A percentile compares a stretch with the other conserved stretches of the same genome.
phyloP scores from a whole-genome alignment of 2,113 vertebrate species.

The Pterocles gutturalis region DNA sequence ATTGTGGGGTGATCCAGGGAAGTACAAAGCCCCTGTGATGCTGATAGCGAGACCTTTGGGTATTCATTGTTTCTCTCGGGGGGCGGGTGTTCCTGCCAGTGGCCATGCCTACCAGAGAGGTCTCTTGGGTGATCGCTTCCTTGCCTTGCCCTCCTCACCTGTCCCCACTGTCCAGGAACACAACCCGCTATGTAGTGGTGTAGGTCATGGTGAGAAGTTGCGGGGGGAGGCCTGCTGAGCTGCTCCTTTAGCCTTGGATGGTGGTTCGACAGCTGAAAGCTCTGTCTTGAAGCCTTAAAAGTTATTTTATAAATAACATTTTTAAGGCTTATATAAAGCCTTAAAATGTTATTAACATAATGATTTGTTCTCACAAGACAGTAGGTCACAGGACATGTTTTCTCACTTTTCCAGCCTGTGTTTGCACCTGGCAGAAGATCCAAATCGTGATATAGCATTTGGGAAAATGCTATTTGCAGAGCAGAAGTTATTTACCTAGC shows the following conservation, averaged over 20 bases:
- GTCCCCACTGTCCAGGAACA: rapidly evolving
- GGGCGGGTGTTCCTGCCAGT: rapidly evolving
- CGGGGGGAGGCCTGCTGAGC: background rate
- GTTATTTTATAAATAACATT: background rate
- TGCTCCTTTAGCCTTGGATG: background rate
- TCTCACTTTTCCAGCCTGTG: background rate
- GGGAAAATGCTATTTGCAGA: constrained; percentile 9
- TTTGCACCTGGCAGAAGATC: background rate
- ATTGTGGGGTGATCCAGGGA: background rate
- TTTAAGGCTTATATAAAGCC: too few relatives aligned
- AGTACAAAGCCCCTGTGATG: background rate
- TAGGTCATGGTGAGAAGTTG: background rate
- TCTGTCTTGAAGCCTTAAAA: background rate
- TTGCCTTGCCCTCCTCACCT: background rate
- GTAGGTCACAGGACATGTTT: background rate
- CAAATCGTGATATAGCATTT: background rate
- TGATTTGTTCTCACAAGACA: background rate
- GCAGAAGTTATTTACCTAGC: constrained; percentile 13
- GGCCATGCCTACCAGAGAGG: rapidly evolving
- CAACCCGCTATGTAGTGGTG: rapidly evolving
- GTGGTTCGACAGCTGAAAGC: background rate
- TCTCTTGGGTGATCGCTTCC: background rate
- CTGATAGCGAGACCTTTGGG: background rate
- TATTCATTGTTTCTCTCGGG: background rate
- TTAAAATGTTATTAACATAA: too few relatives aligned